Conservation (phyloP, 1,140 invertebrate genomes). For the Aphelenchoides fujianensis region DNA sequence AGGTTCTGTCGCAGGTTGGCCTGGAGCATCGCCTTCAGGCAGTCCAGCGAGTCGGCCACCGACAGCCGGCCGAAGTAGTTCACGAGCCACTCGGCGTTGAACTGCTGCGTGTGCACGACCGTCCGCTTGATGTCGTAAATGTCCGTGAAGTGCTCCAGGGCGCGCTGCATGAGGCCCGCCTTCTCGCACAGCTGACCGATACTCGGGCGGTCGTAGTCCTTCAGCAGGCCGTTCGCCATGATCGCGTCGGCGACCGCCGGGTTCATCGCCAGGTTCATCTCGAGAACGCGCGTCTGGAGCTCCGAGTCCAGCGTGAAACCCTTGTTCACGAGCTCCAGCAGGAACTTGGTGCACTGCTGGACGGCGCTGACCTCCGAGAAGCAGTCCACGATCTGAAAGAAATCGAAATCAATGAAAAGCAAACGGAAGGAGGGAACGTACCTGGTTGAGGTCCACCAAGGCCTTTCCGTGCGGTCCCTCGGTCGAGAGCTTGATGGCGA, state of each 20-base stretch:
- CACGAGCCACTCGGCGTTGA: conserved; percentile 93
- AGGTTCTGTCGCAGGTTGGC: conserved; percentile 95
- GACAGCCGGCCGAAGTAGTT: conserved; percentile 95
- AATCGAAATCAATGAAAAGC: conserved; percentile 71
- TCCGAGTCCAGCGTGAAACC: conserved; percentile 90
- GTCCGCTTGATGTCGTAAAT: conserved; percentile 92
- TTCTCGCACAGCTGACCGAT: conserved; percentile 97
- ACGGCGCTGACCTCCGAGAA: conserved; percentile 99
- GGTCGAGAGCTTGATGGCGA: too few species aligned
- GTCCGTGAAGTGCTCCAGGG: conserved; percentile 72
- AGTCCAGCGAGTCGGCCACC: conserved; percentile 96
- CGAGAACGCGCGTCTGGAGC: conserved; percentile 87
- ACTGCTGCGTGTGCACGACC: too few species aligned
- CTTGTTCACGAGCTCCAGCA: conserved; percentile 93
- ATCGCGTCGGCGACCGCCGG: conserved; percentile 99
- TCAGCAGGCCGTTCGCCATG: conserved; percentile 97
- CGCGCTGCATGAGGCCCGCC: conserved; percentile 85
- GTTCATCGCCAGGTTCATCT: conserved; percentile 98
- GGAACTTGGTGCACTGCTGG: too few species aligned
- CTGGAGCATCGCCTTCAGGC: conserved; percentile 92
- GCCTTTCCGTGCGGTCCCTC: conserved; percentile 69
- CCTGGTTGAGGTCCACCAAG: conserved; percentile 66
- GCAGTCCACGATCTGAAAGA: conserved; percentile 90
- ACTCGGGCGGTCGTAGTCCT: too few species aligned
- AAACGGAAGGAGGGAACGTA: too few species aligned